These are phyloP conservation scores for Lutraria lutraria DNA, from an alignment of 2,888 invertebrate species.

Conservation along the genomic window DNA sequence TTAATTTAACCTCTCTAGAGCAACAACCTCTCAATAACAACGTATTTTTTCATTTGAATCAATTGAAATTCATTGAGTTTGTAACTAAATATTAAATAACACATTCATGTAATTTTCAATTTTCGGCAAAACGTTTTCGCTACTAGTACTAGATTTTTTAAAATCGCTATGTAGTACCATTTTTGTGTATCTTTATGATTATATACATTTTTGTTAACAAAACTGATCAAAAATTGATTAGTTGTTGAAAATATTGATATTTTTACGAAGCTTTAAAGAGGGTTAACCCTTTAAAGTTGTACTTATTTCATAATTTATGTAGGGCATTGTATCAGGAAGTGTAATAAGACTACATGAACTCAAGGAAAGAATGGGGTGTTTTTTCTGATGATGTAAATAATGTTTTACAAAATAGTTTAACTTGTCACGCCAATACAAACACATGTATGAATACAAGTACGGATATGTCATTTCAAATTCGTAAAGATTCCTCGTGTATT, in stretches of 20 bases:
- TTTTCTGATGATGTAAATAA: neutral
- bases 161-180: too few relatives aligned
- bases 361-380: neutral
- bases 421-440: neutral
- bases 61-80: too few relatives aligned
- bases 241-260: neutral
- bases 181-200: too few relatives aligned
- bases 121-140: too few relatives aligned
- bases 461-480: neutral
- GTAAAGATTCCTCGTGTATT: neutral
- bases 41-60: too few relatives aligned
- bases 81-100: too few relatives aligned
- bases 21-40: too few relatives aligned
- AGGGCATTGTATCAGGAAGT: neutral
- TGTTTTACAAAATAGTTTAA: neutral
- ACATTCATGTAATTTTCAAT: too few relatives aligned
- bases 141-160: too few relatives aligned
- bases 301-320: neutral
- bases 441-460: neutral
- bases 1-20: too few relatives aligned
- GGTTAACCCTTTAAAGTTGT: neutral
- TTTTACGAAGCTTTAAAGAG: neutral
- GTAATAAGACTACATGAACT: neutral
- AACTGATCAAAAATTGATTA: neutral
- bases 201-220: too few relatives aligned